These are phyloP conservation scores for Leptothorax acervorum DNA, from an alignment of 2,888 invertebrate species.

Conservation along the genomic window DNA sequence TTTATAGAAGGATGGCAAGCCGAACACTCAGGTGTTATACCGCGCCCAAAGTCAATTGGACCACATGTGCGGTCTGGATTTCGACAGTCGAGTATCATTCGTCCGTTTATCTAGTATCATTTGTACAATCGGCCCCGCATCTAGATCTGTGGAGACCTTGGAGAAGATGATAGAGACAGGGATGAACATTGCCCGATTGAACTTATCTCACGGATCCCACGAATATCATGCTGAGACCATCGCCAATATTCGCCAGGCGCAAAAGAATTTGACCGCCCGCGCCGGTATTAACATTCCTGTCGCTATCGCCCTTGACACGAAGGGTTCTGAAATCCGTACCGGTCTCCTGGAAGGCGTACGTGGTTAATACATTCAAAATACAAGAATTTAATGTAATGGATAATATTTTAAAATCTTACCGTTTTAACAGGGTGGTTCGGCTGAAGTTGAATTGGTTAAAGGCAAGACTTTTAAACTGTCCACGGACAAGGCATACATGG, in stretches of 20 bases:
- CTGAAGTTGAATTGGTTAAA: slow-evolving; percentile 95
- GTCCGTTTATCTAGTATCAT: slow-evolving; percentile 98
- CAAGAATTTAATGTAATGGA: background rate
- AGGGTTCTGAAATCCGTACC: slow-evolving; percentile 99
- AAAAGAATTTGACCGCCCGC: slow-evolving; percentile 91
- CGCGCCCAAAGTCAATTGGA: slow-evolving; percentile 89
- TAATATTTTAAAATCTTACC: background rate
- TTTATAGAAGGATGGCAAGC: slow-evolving; percentile 81
- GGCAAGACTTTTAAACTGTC: slow-evolving; percentile 94
- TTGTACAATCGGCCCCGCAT: slow-evolving; percentile 98
- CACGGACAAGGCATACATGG: slow-evolving; percentile 92
- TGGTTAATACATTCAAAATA: slow-evolving; percentile 68
- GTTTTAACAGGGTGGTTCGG: slow-evolving; percentile 90
- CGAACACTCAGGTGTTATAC: slow-evolving; percentile 74
- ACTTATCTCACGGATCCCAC: slow-evolving; percentile 98
- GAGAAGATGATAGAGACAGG: slow-evolving; percentile 98
- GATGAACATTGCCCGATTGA: slow-evolving; percentile 98
- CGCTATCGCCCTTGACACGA: slow-evolving; percentile 98
- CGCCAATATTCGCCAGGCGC: slow-evolving; percentile 94
- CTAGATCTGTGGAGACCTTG: slow-evolving; percentile 92
- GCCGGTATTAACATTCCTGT: slow-evolving; percentile 92
- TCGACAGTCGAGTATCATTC: slow-evolving; percentile 95
- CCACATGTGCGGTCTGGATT: slow-evolving; percentile 97
- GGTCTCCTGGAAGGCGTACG: slow-evolving; percentile 97
- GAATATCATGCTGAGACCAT: slow-evolving; percentile 98